Conservation (phyloP, 1,140 invertebrate species). For the Lutraria rhynchaena region DNA sequence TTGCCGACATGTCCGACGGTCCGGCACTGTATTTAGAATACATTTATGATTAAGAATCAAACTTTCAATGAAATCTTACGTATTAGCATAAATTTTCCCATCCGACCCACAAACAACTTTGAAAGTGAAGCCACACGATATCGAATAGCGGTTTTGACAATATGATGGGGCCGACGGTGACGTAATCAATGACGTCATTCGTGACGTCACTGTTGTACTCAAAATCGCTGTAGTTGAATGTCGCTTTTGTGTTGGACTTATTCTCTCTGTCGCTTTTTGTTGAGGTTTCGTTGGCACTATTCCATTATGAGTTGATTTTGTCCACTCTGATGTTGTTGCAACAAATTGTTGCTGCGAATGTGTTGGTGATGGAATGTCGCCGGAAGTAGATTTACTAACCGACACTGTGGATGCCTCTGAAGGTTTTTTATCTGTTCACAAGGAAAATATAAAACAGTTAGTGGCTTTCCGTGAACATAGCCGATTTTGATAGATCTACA, state of each 20-base stretch:
- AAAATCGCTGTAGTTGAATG: too few species aligned
- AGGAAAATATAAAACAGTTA: too few species aligned
- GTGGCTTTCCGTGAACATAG: too few species aligned
- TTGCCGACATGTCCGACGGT: background rate
- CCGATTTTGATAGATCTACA: too few species aligned
- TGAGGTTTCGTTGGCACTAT: background rate
- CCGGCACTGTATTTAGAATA: background rate
- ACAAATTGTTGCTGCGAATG: too few species aligned
- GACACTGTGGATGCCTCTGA: too few species aligned
- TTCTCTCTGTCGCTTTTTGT: background rate
- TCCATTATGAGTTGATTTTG: background rate
- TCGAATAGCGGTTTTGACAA: constrained; percentile 3
- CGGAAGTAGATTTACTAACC: too few species aligned
- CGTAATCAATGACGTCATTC: too few species aligned
- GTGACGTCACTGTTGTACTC: background rate
- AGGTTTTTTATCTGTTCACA: too few species aligned
- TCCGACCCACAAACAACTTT: constrained; percentile 12
- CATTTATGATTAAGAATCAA: background rate
- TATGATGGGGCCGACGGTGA: background rate
- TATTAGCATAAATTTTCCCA: background rate
- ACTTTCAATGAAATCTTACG: background rate
- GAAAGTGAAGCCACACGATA: constrained; percentile 11
- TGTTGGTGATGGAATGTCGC: too few species aligned
- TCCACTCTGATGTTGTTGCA: background rate
- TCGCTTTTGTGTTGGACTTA: background rate